phyloP scores from a whole-genome alignment of 2,888 invertebrate species.

The Macrosiphum euphorbiae region DNA sequence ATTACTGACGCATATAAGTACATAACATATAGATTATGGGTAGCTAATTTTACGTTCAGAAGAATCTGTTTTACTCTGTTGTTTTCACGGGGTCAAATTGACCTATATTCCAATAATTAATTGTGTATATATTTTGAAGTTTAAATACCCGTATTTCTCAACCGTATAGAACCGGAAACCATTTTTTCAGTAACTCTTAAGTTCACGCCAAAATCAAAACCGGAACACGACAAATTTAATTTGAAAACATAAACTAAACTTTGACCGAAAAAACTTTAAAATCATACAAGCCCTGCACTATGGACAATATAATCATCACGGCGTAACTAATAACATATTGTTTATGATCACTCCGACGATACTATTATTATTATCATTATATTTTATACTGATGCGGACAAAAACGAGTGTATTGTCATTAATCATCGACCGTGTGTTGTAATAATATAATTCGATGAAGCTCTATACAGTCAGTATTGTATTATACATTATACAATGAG shows the following conservation, averaged over 20 bases:
- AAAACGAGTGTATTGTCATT: not conserved
- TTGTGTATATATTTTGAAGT: not conserved
- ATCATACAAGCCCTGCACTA: not conserved
- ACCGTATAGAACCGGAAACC: not conserved
- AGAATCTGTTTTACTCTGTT: not conserved
- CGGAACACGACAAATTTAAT: not conserved
- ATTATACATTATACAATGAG: not conserved
- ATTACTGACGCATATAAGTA: no score
- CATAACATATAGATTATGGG: no score
- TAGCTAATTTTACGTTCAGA: not conserved
- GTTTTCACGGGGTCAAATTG: not conserved
- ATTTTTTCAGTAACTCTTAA: not conserved
- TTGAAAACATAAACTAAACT: not conserved
- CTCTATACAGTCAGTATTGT: not conserved
- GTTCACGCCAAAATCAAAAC: not conserved
- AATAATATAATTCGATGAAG: not conserved
- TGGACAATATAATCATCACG: not conserved
- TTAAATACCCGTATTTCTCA: not conserved
- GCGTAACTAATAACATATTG: not conserved
- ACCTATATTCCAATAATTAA: not conserved
- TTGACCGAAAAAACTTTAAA: not conserved
- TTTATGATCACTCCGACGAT: not conserved
- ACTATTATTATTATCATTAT: not conserved
- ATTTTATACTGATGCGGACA: not conserved
- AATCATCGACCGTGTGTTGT: not conserved